These are phyloP conservation scores for Pomatorhinus ruficollis DNA, from an alignment of 2,113 vertebrate species.

Conservation along the genomic window DNA sequence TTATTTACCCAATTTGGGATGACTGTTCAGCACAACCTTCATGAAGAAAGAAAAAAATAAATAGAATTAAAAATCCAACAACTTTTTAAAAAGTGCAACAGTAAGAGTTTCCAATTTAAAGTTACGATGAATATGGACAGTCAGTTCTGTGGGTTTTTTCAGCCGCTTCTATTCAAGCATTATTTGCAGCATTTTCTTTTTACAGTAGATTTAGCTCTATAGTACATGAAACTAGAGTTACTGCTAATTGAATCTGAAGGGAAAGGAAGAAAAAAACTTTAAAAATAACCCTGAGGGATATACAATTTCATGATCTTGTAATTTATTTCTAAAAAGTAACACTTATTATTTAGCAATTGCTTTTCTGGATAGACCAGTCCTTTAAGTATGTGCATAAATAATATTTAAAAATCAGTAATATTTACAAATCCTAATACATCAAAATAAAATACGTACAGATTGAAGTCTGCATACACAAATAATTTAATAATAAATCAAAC, in stretches of 20 bases:
- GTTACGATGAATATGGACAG: slow-evolving; percentile 26
- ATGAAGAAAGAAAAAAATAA: slow-evolving; percentile 67
- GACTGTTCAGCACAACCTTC: slow-evolving; percentile 60
- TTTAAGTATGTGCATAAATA: slow-evolving; percentile 81
- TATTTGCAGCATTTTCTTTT: slow-evolving; percentile 63
- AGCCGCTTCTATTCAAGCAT: slow-evolving; percentile 49
- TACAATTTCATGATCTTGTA: slow-evolving; percentile 72
- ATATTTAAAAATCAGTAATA: slow-evolving; percentile 78
- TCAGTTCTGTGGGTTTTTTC: slow-evolving; percentile 41
- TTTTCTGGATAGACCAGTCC: slow-evolving; percentile 73
- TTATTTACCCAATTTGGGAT: slow-evolving; percentile 37
- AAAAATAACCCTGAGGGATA: slow-evolving; percentile 84
- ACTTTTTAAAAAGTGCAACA: slow-evolving; percentile 65
- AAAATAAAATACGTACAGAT: slow-evolving; percentile 77
- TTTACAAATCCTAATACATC: slow-evolving; percentile 78
- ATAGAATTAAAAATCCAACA: slow-evolving; percentile 66
- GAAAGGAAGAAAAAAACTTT: neutral
- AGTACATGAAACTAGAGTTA: slow-evolving; percentile 54
- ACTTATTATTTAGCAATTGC: slow-evolving; percentile 76
- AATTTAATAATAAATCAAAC: slow-evolving; percentile 79
- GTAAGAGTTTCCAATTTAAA: slow-evolving; percentile 45
- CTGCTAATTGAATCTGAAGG: slow-evolving; percentile 54
- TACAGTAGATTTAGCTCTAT: slow-evolving; percentile 67
- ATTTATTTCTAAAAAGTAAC: slow-evolving; percentile 76
- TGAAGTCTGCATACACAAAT: slow-evolving; percentile 76